Evolutionary conservation across 2,113 vertebrate species (phyloP), one percentile per base, ranked within the genome.

Genomic region (Channa argus): DNA sequence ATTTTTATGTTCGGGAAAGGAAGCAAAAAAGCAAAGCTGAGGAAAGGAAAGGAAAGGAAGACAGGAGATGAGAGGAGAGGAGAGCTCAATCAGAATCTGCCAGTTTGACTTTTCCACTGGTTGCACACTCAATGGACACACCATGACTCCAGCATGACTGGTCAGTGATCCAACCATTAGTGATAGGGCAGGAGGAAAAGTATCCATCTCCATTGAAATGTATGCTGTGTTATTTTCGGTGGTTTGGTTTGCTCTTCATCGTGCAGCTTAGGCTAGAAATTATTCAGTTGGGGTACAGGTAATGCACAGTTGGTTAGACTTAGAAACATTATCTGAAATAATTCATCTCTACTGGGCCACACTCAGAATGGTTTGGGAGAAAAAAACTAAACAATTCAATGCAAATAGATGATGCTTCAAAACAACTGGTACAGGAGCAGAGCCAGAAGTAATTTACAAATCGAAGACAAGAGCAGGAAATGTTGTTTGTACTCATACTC

Each of bases 71-170:
- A 10, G 49, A 52, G 52, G 55, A 14, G 33, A 24, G 59, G 49
- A 54, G 38, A 71, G 55, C 11, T 71, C 52, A 71, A 71, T 82
- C 83, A 64, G 39, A 7, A 54, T 77, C 79, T 73, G 80, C 67
- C 71, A 63, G 77, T 80, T 84, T 62, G 84, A 63, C 71, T 83
- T 84, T 80, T 80, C 81, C 69, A 79, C 53, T 69, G 70, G 72
- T 74, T 82, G 53, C 78, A 77, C 77, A 82, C 63, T 84, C 76
- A 67, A 46, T 65, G 61, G 66, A 47, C 71, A 52, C 55, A 65
- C 60, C 51, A 51, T 5, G 75, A 74, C 65, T 49, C 62, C 55
- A 58, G 78, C 65, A 67, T 45, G 58, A 78, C 64, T 71, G 66
- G 69, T 61, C 14, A 13, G 46, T 10, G 71, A 77, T 77, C 62